Base-by-base conservation (phyloP, 2,797 vertebrate genomes). In the Huso huso region DNA sequence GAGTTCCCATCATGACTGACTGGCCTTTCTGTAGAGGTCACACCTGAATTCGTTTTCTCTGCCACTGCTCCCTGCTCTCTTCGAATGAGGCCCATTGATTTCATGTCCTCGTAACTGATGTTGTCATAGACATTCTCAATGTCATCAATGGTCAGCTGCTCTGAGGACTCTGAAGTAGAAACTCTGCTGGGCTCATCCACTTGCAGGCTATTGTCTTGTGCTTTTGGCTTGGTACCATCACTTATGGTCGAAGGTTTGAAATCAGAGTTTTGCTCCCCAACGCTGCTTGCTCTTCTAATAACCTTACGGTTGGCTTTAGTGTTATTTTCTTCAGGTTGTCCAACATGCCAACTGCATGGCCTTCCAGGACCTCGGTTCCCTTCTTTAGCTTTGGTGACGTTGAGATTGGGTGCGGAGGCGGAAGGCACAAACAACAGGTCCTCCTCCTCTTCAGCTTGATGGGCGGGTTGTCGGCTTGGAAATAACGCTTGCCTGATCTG, bases 91-190 rank as follows among this genome's bases (percentile, higher is more conserved):
- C 93, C 93, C 93, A 98, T 95, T 62, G 86, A 86, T 78, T 96
- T 97, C 10, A 98, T 83, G 82, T 98, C 96, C 77, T 98, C 93
- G 0, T 91, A 97, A 81, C 94, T 98, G 74, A 99, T 95, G 74
- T 99, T 99, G 75, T 99, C 96, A 73, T 99, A 99, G 64, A 99
- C 93, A 8, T 97, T 96, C 74, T 98, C 93, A 51, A 95, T 88
- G 50, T 96, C 93, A 37, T 98, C 94, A 0, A 93, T 72, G 0
- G 92, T 94, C 68, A 99, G 73, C 79, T 97, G 94, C 69, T 95
- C 93, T 0, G 91, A 88, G 37, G 91, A 95, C 37, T 93, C 94
- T 0, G 91, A 94, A 60, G 89, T 92, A 0, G 82, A 88, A 59
- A 87, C 77, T 74, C 79, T 80, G 1, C 49, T 71, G 62, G 83